phyloP scores from a whole-genome alignment of 2,797 vertebrate genomes.

The Pelobates cultripes region DNA sequence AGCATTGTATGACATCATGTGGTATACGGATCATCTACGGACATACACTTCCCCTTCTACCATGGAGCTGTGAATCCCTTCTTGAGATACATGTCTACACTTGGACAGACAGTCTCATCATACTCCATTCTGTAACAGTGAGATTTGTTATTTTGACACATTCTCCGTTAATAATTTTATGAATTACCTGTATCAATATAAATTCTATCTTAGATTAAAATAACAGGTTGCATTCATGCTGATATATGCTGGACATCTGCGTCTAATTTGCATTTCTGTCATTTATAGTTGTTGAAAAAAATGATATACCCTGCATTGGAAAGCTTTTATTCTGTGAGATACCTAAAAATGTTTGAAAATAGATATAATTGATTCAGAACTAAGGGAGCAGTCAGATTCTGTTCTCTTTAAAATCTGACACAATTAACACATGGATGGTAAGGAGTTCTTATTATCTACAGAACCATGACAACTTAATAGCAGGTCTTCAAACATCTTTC shows the following conservation, averaged over 20 bases:
- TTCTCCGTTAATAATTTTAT: neutral
- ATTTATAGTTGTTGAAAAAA: constrained; percentile 4
- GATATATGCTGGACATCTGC: neutral
- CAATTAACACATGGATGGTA: constrained; percentile 54
- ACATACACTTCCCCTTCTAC: no score
- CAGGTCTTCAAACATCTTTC: constrained; percentile 55
- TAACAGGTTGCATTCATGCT: neutral
- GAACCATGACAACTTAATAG: constrained; percentile 55
- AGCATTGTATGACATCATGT: no score
- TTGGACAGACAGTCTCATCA: no score
- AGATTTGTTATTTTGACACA: no score
- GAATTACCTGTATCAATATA: neutral
- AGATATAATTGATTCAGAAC: constrained; percentile 46
- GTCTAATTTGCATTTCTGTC: neutral
- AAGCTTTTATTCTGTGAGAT: neutral
- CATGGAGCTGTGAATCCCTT: no score
- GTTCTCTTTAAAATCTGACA: constrained; percentile 51
- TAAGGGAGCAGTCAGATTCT: constrained; percentile 41
- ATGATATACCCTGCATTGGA: neutral
- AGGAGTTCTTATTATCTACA: constrained; percentile 54
- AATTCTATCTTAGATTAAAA: neutral
- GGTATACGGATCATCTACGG: no score
- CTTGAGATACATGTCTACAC: no score
- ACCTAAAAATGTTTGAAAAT: constrained; percentile 35
- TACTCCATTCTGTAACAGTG: no score